A percentile compares a stretch with the other conserved stretches of the same genome.
Conservation (phyloP, 2,113 vertebrate genomes). For the Elanoides forficatus region DNA sequence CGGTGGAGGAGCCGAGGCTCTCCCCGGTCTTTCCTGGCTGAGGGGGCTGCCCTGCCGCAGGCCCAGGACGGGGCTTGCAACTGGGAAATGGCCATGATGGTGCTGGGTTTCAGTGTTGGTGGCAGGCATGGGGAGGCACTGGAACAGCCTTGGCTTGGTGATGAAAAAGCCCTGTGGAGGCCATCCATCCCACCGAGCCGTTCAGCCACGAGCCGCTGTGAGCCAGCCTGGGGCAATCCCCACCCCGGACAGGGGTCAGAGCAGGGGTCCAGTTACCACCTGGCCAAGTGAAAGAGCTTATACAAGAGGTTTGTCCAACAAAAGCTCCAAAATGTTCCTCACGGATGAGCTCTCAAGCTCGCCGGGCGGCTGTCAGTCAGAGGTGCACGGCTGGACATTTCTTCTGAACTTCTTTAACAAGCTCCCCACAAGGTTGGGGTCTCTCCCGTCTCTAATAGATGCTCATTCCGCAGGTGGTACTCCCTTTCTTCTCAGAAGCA, state of each 20-base stretch:
- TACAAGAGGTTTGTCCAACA: neutral
- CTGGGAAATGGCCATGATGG: accelerated
- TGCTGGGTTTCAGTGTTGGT: neutral
- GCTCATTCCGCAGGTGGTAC: neutral
- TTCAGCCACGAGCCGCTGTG: accelerated
- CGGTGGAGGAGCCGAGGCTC: neutral
- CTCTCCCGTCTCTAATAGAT: neutral
- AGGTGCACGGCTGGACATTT: neutral
- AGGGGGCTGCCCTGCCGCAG: accelerated
- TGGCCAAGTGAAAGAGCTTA: neutral
- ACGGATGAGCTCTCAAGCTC: neutral
- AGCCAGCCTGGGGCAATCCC: neutral
- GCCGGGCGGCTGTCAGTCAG: accelerated
- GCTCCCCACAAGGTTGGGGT: neutral
- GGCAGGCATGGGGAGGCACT: neutral
- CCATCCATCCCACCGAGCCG: too few relatives aligned
- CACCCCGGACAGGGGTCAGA: neutral
- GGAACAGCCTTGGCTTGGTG: neutral
- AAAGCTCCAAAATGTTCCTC: neutral
- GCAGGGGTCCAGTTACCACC: accelerated
- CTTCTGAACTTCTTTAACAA: neutral
- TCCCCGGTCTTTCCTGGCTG: neutral
- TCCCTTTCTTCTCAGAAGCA: neutral
- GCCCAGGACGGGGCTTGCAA: neutral
- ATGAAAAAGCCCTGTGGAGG: neutral